These are phyloP conservation scores for Eilema griseolum DNA, from an alignment of 2,888 invertebrate genomes.

Conservation along the genomic window DNA sequence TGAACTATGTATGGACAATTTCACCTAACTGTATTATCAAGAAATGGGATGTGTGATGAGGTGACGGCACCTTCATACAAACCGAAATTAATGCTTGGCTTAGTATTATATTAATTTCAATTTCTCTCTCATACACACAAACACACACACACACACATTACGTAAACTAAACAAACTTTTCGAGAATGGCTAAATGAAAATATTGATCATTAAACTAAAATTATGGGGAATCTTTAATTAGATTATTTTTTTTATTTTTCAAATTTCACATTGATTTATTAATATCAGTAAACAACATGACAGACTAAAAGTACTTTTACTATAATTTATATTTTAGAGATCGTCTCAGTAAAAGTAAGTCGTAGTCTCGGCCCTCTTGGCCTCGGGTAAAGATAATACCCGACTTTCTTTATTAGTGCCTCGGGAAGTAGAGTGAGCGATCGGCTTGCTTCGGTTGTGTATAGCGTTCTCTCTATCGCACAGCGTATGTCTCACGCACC, in stretches of 20 bases:
- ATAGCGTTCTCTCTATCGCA: no score
- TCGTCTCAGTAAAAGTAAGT: constrained; percentile 9
- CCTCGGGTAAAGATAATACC: background rate
- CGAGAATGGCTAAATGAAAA: constrained; percentile 14
- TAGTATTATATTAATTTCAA: background rate
- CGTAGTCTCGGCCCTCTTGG: constrained; percentile 1
- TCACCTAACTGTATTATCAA: constrained; percentile 6
- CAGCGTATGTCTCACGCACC: no score
- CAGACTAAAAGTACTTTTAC: background rate
- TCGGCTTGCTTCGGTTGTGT: no score
- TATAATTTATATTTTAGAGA: constrained; percentile 3
- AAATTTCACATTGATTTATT: background rate
- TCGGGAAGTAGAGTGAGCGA: background rate
- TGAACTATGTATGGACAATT: constrained; percentile 24
- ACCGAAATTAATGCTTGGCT: background rate
- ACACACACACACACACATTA: background rate
- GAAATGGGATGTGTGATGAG: background rate
- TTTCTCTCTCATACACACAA: background rate
- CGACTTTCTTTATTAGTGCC: background rate
- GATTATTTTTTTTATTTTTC: background rate
- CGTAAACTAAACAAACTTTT: background rate
- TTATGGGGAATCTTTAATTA: background rate
- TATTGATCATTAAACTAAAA: constrained; percentile 1
- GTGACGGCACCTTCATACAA: background rate
- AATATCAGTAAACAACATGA: background rate